These are phyloP conservation scores for Malthinus flaveolus DNA, from an alignment of 2,888 invertebrate genomes.

Conservation along the genomic window DNA sequence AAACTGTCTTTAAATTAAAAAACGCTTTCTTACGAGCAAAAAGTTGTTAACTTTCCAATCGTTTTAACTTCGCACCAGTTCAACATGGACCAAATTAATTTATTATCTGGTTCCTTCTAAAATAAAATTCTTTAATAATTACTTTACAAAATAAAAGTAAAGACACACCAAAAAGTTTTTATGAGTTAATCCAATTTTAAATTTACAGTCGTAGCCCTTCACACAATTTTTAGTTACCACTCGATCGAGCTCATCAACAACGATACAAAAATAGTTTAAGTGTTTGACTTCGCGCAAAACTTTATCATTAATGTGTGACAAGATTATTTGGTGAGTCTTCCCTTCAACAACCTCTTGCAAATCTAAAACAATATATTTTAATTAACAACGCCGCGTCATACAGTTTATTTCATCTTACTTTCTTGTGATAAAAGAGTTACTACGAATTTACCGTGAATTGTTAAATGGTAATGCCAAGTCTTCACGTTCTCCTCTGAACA, in stretches of 20 bases:
- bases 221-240: constrained; percentile 42
- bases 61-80: constrained; percentile 47
- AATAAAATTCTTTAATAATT: constrained; percentile 8
- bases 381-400: not conserved
- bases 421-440: constrained; percentile 35
- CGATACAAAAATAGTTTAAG: constrained; percentile 39
- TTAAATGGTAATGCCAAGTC: constrained; percentile 44
- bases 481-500: constrained; percentile 34
- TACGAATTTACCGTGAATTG: constrained; percentile 34
- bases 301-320: constrained; percentile 40
- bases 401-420: too few relatives aligned
- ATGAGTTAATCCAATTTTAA: constrained; percentile 45
- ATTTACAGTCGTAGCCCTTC: constrained; percentile 39
- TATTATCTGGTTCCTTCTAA: constrained; percentile 45
- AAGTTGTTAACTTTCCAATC: constrained; percentile 42
- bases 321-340: constrained; percentile 24
- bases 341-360: constrained; percentile 11
- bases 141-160: not conserved
- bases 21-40: constrained; percentile 37
- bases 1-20: not conserved
- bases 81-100: constrained; percentile 47
- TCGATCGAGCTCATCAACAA: constrained; percentile 45
- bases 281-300: constrained; percentile 35
- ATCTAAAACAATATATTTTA: constrained; percentile 17
- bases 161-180: constrained; percentile 47